These are phyloP conservation scores for Syngnathus floridae DNA, from an alignment of 2,113 vertebrate genomes.

Conservation along the genomic window DNA sequence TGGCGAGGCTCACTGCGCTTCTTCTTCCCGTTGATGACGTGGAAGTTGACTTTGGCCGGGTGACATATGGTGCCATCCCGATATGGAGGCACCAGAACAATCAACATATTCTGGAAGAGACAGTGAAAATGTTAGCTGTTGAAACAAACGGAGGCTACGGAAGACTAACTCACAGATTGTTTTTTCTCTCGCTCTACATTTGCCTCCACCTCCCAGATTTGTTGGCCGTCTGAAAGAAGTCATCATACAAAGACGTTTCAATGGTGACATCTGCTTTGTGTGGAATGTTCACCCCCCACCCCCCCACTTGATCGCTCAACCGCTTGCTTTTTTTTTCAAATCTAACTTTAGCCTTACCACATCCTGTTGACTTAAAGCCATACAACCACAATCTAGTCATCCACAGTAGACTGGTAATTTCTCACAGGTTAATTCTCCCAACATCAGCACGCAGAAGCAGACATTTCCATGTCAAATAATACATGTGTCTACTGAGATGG, in stretches of 20 bases:
- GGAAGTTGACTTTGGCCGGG: slow-evolving; percentile 88
- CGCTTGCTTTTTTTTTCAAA: slow-evolving; percentile 22
- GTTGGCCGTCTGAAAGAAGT: slow-evolving; percentile 80
- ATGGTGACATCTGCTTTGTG: slow-evolving; percentile 14
- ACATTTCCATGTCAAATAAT: slow-evolving; percentile 45
- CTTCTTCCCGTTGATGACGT: slow-evolving; percentile 90
- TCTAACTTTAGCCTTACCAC: slow-evolving; percentile 54
- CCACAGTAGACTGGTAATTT: slow-evolving; percentile 25
- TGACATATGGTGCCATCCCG: slow-evolving; percentile 77
- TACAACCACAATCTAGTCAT: slow-evolving; percentile 38
- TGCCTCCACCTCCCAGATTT: slow-evolving; percentile 93
- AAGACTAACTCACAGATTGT: slow-evolving; percentile 79
- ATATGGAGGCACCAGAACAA: slow-evolving; percentile 89
- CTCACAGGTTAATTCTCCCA: slow-evolving; percentile 20
- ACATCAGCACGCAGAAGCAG: slow-evolving; percentile 17
- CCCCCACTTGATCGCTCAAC: slow-evolving; percentile 34
- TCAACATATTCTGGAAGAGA: slow-evolving; percentile 82
- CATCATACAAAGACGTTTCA: neutral
- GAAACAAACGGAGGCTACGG: neutral
- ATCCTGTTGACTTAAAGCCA: slow-evolving; percentile 66
- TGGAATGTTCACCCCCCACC: slow-evolving; percentile 27
- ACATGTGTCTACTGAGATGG: neutral
- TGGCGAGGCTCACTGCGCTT: slow-evolving; percentile 93
- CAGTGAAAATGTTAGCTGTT: neutral
- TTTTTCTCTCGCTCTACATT: slow-evolving; percentile 92